phyloP scores from a whole-genome alignment of 2,113 vertebrate species.

The Aramus guarauna region DNA sequence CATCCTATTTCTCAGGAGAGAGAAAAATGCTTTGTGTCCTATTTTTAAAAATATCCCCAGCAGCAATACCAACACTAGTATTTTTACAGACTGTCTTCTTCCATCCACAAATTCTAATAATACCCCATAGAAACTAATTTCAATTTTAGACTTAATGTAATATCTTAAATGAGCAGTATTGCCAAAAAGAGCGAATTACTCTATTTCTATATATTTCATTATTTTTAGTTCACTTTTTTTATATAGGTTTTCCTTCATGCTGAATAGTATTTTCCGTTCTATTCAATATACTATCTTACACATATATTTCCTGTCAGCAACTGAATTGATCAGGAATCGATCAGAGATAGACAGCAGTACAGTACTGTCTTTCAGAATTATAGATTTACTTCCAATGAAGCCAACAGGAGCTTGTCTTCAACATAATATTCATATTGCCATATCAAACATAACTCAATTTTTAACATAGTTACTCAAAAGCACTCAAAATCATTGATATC shows the following conservation, averaged over 20 bases:
- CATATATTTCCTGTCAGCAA: not conserved
- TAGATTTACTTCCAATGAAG: not conserved
- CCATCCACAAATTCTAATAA: not conserved
- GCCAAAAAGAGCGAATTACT: not conserved
- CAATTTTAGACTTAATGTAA: not conserved
- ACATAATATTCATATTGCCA: not conserved
- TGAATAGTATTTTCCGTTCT: not conserved
- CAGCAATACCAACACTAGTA: not conserved
- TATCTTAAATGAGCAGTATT: not conserved
- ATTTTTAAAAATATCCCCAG: constrained; percentile 2
- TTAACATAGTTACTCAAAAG: not conserved
- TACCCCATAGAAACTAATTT: not conserved
- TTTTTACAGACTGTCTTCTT: not conserved
- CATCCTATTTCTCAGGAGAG: constrained; percentile 21
- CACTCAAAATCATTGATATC: not conserved
- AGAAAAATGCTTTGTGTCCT: constrained; percentile 9
- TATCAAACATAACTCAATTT: not conserved
- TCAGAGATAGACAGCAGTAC: not conserved
- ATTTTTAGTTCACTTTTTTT: not conserved
- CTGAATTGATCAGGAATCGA: not conserved
- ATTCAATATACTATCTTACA: not conserved
- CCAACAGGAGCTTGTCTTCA: not conserved
- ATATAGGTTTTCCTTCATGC: not conserved
- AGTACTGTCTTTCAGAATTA: not conserved
- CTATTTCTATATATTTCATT: not conserved